Evolutionary conservation across 2,113 vertebrate species (phyloP).

Genomic region (Microcebus lehilahytsara): DNA sequence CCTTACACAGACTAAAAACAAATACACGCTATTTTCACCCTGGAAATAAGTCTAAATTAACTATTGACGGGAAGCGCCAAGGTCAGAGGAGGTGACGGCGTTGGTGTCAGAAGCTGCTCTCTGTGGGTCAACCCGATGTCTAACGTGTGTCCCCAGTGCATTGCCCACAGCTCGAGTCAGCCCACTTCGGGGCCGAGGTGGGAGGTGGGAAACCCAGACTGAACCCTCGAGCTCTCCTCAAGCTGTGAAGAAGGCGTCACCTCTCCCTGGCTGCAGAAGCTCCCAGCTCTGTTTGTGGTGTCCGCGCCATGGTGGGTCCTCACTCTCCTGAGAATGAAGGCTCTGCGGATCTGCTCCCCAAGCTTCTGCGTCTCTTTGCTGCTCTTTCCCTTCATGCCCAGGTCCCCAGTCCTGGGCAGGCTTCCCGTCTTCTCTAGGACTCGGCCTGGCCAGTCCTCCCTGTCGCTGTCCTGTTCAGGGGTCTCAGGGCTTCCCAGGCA

Average conservation of each 20-base stretch:
- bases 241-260: background rate
- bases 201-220: background rate
- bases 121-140: background rate
- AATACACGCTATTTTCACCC: background rate
- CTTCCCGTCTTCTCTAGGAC: background rate
- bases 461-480: accelerated
- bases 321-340: background rate
- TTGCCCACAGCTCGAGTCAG: slow-evolving; percentile 8
- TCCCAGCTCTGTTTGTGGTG: background rate
- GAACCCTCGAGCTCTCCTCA: background rate
- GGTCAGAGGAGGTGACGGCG: slow-evolving; percentile 18
- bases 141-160: slow-evolving; percentile 69
- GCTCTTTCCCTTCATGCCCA: background rate
- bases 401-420: background rate
- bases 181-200: background rate
- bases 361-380: background rate
- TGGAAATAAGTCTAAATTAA: background rate
- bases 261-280: background rate
- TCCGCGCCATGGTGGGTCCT: background rate
- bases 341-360: too few relatives aligned
- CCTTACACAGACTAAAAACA: slow-evolving; percentile 53
- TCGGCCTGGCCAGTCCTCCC: background rate
- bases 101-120: slow-evolving; percentile 22
- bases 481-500: background rate
- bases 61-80: slow-evolving; percentile 62